Percentiles rank a stretch among this genome's conserved stretches.
Evolutionary conservation across 1,140 invertebrate species (phyloP).

Genomic region (Gonioctena quinquepunctata): DNA sequence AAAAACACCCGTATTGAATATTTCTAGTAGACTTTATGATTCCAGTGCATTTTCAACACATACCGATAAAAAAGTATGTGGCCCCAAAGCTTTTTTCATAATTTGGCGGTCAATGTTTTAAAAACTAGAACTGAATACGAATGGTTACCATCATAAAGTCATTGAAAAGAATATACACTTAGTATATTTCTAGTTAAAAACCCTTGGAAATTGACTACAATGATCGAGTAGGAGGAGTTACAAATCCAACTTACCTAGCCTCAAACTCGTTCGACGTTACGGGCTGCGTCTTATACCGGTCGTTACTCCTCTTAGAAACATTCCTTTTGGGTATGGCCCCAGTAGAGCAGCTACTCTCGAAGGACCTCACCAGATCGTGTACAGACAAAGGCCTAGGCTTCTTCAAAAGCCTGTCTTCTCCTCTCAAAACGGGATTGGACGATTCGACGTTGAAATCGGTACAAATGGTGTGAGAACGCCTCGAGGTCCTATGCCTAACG

Average conservation of each 20-base stretch:
- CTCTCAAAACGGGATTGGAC: constrained; percentile 25
- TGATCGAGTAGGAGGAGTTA: too few relatives aligned
- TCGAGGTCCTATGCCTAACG: constrained; percentile 28
- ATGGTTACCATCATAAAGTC: too few relatives aligned
- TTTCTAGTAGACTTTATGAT: too few relatives aligned
- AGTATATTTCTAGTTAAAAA: too few relatives aligned
- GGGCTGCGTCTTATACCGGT: constrained; percentile 69
- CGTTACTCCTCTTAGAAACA: constrained; percentile 53
- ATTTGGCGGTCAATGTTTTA: too few relatives aligned
- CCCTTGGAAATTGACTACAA: too few relatives aligned
- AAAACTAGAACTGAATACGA: too few relatives aligned
- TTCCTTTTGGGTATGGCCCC: constrained; percentile 57
- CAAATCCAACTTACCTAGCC: constrained; percentile 60
- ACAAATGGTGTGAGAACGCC: constrained; percentile 45
- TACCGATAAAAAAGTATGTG: too few relatives aligned
- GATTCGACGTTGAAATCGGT: constrained; percentile 38
- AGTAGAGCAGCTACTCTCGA: constrained; percentile 43
- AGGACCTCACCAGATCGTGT: constrained; percentile 48
- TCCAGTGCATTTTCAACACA: too few relatives aligned
- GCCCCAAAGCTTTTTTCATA: too few relatives aligned
- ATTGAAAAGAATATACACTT: too few relatives aligned
- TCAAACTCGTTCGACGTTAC: constrained; percentile 68
- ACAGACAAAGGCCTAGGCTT: constrained; percentile 46
- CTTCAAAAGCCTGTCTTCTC: constrained; percentile 35
- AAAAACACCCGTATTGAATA: too few relatives aligned